Conservation (phyloP, 1,140 invertebrate species). For the Diorhabda carinulata region DNA sequence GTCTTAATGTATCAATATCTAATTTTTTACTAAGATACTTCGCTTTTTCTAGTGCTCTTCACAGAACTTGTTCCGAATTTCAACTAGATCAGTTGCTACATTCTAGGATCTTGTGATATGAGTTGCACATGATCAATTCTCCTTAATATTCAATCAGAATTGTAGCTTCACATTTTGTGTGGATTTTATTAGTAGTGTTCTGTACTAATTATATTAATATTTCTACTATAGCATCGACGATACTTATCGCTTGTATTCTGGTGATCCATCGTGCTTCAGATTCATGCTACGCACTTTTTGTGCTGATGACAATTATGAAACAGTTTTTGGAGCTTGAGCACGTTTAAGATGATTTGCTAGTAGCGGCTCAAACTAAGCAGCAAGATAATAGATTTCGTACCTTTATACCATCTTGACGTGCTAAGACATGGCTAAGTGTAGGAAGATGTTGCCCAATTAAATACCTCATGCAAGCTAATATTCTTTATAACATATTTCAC, state of each 20-base stretch:
- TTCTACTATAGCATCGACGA: background rate
- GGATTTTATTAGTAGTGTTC: background rate
- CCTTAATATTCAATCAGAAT: too few species aligned
- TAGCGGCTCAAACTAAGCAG: too few species aligned
- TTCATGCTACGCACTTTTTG: background rate
- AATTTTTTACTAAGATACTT: background rate
- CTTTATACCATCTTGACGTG: too few species aligned
- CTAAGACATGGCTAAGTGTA: background rate
- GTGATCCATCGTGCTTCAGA: background rate
- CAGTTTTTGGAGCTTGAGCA: too few species aligned
- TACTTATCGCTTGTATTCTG: background rate
- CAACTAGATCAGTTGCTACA: background rate
- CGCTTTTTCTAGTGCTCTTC: background rate
- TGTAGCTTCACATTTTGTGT: too few species aligned
- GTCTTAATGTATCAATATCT: background rate
- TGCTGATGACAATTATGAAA: too few species aligned
- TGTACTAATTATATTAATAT: background rate
- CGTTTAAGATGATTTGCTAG: too few species aligned
- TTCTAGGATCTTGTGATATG: too few species aligned
- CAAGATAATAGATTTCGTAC: too few species aligned
- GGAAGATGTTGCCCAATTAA: background rate
- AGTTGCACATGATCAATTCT: too few species aligned
- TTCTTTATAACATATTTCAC: background rate
- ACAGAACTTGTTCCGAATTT: background rate
- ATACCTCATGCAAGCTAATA: background rate